A percentile compares a stretch with the other conserved stretches of the same genome.
These are phyloP conservation scores for Bhutanitis thaidina DNA, from an alignment of 2,888 invertebrate genomes.

Conservation along the genomic window DNA sequence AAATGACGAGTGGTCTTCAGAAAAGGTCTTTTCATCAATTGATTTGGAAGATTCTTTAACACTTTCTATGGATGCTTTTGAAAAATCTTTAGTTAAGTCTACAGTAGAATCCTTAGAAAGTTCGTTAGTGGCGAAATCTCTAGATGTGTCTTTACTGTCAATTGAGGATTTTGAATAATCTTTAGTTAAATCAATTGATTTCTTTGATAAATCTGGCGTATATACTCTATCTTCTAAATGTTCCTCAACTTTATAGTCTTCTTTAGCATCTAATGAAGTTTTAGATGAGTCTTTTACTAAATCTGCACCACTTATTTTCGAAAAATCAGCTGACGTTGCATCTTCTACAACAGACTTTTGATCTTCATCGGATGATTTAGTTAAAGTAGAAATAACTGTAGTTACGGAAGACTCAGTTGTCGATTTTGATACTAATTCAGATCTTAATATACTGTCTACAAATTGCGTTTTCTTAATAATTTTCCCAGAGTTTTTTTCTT, in stretches of 20 bases:
- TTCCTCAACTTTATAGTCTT: constrained; percentile 59
- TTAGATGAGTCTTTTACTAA: constrained; percentile 67
- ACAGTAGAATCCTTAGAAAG: constrained; percentile 73
- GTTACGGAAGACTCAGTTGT: constrained; percentile 74
- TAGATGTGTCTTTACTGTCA: constrained; percentile 72
- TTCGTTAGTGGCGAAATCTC: constrained; percentile 74
- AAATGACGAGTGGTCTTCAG: constrained; percentile 73
- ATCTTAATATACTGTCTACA: constrained; percentile 49
- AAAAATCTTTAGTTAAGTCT: constrained; percentile 67
- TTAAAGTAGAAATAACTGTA: constrained; percentile 66
- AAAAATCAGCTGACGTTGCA: constrained; percentile 69
- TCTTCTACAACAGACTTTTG: constrained; percentile 70
- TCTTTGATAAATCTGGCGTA: constrained; percentile 71
- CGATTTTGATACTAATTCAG: constrained; percentile 67
- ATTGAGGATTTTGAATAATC: constrained; percentile 75
- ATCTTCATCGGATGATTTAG: constrained; percentile 71
- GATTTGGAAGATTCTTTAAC: constrained; percentile 70
- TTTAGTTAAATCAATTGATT: constrained; percentile 68
- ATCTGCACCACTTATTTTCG: constrained; percentile 70
- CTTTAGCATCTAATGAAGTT: constrained; percentile 64
- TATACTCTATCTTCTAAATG: constrained; percentile 54
- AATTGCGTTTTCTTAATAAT: constrained; percentile 50
- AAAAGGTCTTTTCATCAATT: constrained; percentile 70
- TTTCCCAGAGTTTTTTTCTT: constrained; percentile 41
- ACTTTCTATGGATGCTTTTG: constrained; percentile 70